Percentiles rank a stretch among this genome's conserved stretches.
Evolutionary conservation across 2,797 vertebrate species (phyloP).

Genomic region (Poecilia velifera): DNA sequence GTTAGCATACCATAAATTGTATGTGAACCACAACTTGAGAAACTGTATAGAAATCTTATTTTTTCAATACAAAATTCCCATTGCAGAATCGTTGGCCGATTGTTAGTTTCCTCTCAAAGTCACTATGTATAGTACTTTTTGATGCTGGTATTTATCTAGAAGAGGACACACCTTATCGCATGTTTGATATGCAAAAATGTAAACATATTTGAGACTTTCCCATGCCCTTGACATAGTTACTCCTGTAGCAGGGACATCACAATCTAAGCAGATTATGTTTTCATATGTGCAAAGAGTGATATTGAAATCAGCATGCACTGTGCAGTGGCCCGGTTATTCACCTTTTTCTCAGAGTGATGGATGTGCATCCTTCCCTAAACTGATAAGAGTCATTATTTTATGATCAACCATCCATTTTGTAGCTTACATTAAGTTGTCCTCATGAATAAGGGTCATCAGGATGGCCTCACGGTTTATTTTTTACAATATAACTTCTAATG

Average conservation of each 20-base stretch:
- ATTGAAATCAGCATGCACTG: slow-evolving; percentile 73
- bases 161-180: slow-evolving; percentile 34
- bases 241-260: slow-evolving; percentile 41
- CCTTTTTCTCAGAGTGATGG: slow-evolving; percentile 75
- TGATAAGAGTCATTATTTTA: slow-evolving; percentile 81
- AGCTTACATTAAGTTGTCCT: slow-evolving; percentile 58
- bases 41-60: background rate
- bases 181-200: slow-evolving; percentile 61
- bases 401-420: slow-evolving; percentile 78
- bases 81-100: slow-evolving; percentile 13
- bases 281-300: slow-evolving; percentile 68
- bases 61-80: background rate
- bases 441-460: slow-evolving; percentile 54
- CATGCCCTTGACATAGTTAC: slow-evolving; percentile 67
- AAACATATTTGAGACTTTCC: slow-evolving; percentile 56
- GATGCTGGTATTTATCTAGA: slow-evolving; percentile 43
- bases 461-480: slow-evolving; percentile 17
- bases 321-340: slow-evolving; percentile 59
- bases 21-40: background rate
- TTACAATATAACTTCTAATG: slow-evolving; percentile 23
- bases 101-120: slow-evolving; percentile 26
- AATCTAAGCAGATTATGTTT: slow-evolving; percentile 73
- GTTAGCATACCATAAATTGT: background rate
- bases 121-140: background rate
- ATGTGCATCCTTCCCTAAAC: slow-evolving; percentile 67